Base-by-base conservation (phyloP, 2,888 invertebrate species). In the Pachliopta kotzebuea region DNA sequence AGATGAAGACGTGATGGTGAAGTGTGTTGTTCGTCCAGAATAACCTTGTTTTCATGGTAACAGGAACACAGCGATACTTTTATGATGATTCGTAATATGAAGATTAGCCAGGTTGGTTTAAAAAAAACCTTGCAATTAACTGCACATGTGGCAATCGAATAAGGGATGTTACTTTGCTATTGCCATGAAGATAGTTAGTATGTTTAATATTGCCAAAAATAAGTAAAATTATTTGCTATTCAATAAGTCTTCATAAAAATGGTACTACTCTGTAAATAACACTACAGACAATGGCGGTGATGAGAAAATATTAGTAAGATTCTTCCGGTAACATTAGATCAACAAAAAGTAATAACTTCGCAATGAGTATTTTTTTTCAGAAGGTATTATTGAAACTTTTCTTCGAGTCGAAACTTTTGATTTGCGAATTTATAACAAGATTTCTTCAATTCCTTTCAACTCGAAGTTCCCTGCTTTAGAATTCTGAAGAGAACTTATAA, bases 391-490 rank as follows among this genome's bases (percentile, higher is more conserved):
- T 17, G 49, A 14, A 54, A 37, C 49, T 59, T 55, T 23, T 20
- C 49, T 9, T 24, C 31, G 20, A 20, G 20, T 50, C 63, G 20
- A 24, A 56, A 63, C 49, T 63, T 59, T 63, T 63, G 59, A 60
- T 60, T 63, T 60, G 37, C 20, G 59, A 59, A 55, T 49, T 55
- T 59, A 54, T 59, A 63, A 63, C 20, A 60, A 55, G 59, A 56
- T 63, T 60, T 60, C 59, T 58, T 54, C 49, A 45, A 55, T 54
- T 54, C 59, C 55, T 9, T 55, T 23, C 4, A 59, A 55, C 45
- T 62, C 37, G 52, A 9, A 17, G 54, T n/a, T 49, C 21, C 49
- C 37, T 31, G 29, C 50, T 50, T 56, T 18, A 20, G 24, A 50
- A 60, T 18, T 50, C 24, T 31, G 9, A 29, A 60, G 31, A 63